Evolutionary conservation across 64 coral and sea anemone genomes (phyloP).

Genomic region (Porites australiensis): DNA sequence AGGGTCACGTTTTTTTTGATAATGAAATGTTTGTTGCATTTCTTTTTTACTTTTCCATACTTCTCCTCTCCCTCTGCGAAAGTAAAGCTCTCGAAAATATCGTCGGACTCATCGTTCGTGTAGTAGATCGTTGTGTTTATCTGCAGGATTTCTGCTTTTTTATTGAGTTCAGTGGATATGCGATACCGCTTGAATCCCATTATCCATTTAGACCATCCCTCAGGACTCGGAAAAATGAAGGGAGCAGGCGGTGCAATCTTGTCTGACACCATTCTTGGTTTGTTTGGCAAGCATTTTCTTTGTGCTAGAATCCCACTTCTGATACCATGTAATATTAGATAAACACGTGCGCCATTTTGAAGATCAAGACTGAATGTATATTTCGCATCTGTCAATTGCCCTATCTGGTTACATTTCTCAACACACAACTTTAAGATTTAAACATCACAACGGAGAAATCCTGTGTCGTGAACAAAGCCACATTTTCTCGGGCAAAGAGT

Average conservation of each 20-base stretch:
- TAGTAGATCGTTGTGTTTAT: constrained; percentile 37
- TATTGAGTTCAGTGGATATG: neutral
- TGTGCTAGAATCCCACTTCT: neutral
- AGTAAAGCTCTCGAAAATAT: constrained; percentile 39
- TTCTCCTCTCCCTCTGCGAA: constrained; percentile 23
- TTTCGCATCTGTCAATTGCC: no score
- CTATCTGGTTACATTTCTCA: no score
- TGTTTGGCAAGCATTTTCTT: neutral
- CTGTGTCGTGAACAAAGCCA: no score
- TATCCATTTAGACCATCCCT: constrained; percentile 48
- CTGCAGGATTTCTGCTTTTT: constrained; percentile 13
- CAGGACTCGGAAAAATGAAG: neutral
- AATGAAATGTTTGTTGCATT: constrained; percentile 30
- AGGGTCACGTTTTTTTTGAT: constrained; percentile 17
- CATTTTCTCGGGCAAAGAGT: no score
- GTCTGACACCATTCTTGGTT: neutral
- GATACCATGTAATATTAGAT: neutral
- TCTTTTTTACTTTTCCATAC: neutral
- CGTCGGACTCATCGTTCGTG: constrained; percentile 47
- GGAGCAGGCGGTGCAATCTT: constrained; percentile 14
- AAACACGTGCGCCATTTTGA: no score
- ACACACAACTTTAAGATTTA: no score
- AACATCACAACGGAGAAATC: no score
- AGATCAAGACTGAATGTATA: no score
- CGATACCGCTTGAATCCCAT: constrained; percentile 20